phyloP scores from a whole-genome alignment of 2,113 vertebrate species.

The Pseudopipra pipra region DNA sequence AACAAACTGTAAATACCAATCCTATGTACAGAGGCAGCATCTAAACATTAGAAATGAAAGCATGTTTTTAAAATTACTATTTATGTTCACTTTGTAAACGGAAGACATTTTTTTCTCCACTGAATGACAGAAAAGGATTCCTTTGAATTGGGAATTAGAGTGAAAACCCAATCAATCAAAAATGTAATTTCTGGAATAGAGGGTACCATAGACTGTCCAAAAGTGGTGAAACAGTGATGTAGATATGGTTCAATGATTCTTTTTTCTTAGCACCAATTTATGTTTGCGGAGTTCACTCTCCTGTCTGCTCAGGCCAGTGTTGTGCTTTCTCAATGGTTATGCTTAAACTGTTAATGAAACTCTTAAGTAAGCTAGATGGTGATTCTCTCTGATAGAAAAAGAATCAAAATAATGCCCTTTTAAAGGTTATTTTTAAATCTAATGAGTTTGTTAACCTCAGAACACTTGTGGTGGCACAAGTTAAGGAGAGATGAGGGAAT shows the following conservation, averaged over 20 bases:
- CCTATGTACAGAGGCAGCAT: neutral
- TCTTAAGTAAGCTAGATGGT: neutral
- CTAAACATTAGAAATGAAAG: neutral
- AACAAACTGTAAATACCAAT: slow-evolving; percentile 39
- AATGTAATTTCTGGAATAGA: neutral
- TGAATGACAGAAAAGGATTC: neutral
- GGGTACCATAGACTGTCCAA: neutral
- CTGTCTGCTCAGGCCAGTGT: neutral
- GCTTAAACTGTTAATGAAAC: neutral
- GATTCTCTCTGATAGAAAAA: neutral
- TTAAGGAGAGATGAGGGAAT: neutral
- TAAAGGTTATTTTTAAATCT: neutral
- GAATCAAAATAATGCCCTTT: neutral
- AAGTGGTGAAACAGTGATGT: neutral
- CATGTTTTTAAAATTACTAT: neutral
- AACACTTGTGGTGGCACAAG: neutral
- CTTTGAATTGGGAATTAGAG: neutral
- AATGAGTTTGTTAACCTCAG: neutral
- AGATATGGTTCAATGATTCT: neutral
- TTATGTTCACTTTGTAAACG: neutral
- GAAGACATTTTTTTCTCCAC: neutral
- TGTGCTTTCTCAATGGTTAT: neutral
- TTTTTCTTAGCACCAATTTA: neutral
- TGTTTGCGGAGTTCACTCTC: neutral
- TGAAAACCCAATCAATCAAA: neutral